phyloP scores from a whole-genome alignment of 23 tunicate genomes.

The Clavelina lepadiformis region DNA sequence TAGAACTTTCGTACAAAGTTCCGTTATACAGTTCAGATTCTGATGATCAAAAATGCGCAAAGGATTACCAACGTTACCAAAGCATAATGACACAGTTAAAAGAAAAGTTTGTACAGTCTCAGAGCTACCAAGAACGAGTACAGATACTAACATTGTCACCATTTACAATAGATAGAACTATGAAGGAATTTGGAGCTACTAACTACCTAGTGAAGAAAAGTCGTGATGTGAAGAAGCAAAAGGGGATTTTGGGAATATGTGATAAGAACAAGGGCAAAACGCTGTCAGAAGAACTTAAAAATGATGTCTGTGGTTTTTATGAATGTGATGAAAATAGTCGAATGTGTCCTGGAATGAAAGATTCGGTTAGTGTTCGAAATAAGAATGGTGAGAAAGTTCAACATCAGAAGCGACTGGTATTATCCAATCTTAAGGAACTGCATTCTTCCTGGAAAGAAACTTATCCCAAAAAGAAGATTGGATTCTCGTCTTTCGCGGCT shows the following conservation, averaged over 20 bases:
- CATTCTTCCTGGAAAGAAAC: constrained; percentile 11
- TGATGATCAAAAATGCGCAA: background rate
- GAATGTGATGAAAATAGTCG: constrained; percentile 6
- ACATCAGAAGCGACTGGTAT: constrained; percentile 15
- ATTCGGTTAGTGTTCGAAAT: background rate
- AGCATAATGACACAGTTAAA: constrained; percentile 1
- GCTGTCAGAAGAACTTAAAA: background rate
- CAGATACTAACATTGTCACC: constrained; percentile 16
- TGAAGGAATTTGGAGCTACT: constrained; percentile 8
- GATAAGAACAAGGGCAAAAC: constrained; percentile 2
- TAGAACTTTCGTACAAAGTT: constrained; percentile 1
- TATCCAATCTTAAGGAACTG: constrained; percentile 7
- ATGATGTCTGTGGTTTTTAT: background rate
- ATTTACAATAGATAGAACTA: constrained; percentile 16
- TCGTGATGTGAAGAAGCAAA: constrained; percentile 8
- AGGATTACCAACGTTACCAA: background rate
- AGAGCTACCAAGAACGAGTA: background rate
- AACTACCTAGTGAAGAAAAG: constrained; percentile 12
- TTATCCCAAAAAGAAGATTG: constrained; percentile 9
- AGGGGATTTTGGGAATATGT: constrained; percentile 1
- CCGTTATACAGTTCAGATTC: constrained; percentile 2
- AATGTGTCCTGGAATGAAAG: constrained; percentile 14
- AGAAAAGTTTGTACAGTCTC: constrained; percentile 2
- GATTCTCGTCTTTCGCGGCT: constrained; percentile 12
- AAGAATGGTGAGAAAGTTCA: constrained; percentile 6